These are phyloP conservation scores for Nasonia vitripennis DNA, from an alignment of 1,140 invertebrate genomes.

Conservation along the genomic window DNA sequence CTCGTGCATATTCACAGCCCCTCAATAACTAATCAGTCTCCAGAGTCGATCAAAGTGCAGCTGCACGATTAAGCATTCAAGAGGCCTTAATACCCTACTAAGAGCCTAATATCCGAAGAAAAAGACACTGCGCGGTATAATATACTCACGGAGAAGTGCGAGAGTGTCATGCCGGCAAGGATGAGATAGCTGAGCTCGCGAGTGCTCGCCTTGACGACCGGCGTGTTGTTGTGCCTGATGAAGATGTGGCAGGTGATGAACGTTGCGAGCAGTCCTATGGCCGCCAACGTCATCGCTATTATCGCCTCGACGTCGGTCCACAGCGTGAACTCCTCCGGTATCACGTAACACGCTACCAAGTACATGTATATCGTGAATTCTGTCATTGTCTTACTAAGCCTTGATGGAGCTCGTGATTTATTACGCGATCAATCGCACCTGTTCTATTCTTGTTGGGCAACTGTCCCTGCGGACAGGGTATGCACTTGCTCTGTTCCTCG, in stretches of 20 bases:
- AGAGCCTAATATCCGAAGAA: neutral
- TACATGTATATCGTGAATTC: constrained; percentile 9
- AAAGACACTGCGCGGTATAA: neutral
- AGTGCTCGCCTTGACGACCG: constrained; percentile 83
- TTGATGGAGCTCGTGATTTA: neutral
- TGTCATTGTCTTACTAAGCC: neutral
- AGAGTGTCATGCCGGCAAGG: constrained; percentile 75
- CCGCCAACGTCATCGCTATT: constrained; percentile 78
- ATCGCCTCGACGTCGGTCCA: constrained; percentile 79
- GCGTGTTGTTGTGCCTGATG: constrained; percentile 81
- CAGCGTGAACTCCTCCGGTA: constrained; percentile 76
- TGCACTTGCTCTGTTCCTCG: constrained; percentile 77
- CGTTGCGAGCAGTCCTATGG: constrained; percentile 80
- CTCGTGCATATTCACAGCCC: no score
- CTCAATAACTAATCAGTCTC: no score
- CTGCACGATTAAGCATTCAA: no score
- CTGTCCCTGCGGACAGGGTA: constrained; percentile 78
- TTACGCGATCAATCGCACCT: constrained; percentile 69
- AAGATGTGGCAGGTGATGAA: constrained; percentile 78
- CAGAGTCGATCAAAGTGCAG: no score
- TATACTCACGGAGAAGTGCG: constrained; percentile 63
- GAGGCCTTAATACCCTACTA: no score
- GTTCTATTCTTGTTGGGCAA: constrained; percentile 81
- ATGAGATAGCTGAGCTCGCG: constrained; percentile 84
- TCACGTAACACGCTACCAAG: constrained; percentile 75